Conservation (phyloP, 2,113 vertebrate genomes). For the Chaenogobius annularis region DNA sequence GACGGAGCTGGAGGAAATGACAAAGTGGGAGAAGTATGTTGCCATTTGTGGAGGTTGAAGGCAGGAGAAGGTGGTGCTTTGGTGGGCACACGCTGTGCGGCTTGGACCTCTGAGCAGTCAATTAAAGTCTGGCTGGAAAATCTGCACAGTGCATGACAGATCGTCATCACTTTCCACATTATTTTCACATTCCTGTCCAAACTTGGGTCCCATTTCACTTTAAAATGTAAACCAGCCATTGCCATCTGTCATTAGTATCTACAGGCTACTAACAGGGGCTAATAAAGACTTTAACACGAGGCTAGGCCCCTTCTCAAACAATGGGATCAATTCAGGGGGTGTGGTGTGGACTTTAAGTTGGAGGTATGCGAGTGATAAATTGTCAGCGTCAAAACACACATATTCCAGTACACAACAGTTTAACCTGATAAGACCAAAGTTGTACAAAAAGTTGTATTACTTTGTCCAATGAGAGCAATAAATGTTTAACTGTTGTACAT, state of each 20-base stretch:
- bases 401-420: not conserved
- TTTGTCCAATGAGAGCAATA: too few relatives aligned
- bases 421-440: not conserved
- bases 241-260: conserved; percentile 34
- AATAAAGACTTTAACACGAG: conserved; percentile 11
- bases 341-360: not conserved
- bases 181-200: conserved; percentile 56
- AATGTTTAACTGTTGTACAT: too few relatives aligned
- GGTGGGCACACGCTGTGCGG: conserved; percentile 25
- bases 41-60: conserved; percentile 67
- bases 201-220: conserved; percentile 48
- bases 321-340: not conserved
- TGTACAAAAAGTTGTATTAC: not conserved
- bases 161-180: conserved; percentile 61
- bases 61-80: conserved; percentile 39
- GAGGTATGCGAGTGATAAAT: not conserved
- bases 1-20: conserved; percentile 60
- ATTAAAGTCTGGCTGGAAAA: conserved; percentile 60
- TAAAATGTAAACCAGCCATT: conserved; percentile 34
- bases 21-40: conserved; percentile 69
- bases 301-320: not conserved
- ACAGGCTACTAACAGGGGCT: conserved; percentile 11
- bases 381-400: not conserved
- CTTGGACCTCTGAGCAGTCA: conserved; percentile 39
- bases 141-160: conserved; percentile 46